Base-by-base conservation (phyloP, 2,888 invertebrate species). In the Athrips mouffetella region DNA sequence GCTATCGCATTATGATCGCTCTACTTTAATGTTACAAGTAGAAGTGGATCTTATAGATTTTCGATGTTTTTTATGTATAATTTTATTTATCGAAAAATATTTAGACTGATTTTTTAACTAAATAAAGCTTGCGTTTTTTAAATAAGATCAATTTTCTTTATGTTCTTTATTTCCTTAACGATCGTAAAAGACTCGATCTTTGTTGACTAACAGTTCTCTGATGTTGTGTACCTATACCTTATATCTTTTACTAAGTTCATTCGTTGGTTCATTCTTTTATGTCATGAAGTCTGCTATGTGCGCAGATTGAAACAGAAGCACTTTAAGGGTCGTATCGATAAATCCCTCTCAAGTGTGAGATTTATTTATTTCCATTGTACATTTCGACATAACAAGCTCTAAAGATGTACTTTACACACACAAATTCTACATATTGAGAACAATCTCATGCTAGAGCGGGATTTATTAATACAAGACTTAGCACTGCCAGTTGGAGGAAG, bases 71-170 rank as follows among this genome's bases (percentile, higher is more conserved):
- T 72, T 68, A 63, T 48, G 47, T 65, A 65, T 67, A 67, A 73
- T 67, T 74, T 69, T 78, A 69, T 75, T 71, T 70, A 65, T 60
- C 61, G 56, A 59, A 68, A 73, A 82, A 73, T 84, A 75, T 78
- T 27, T 82, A 82, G 86, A 88, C 84, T 87, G 82, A 86, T 70
- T 75, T 83, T 84, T 77, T 45, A 45, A 41, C 23, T 21, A 84
- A 88, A 88, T 87, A 88, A 87, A 87, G 87, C 88, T 88, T 87
- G 84, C 78, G 70, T 79, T 84, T 84, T 81, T 76, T 76, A 78
- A 73, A 72, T 37, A 58, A 63, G 3, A 67, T 67, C 73, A 65
- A 73, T 76, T 80, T 72, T 76, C 76, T 74, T 71, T 78, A 70
- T 68, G 23, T 70, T 61, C 65, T 62, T 65, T n/a, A n/a, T 20